Evolutionary conservation across 2,888 invertebrate genomes (phyloP).

Genomic region (Acronicta alni): DNA sequence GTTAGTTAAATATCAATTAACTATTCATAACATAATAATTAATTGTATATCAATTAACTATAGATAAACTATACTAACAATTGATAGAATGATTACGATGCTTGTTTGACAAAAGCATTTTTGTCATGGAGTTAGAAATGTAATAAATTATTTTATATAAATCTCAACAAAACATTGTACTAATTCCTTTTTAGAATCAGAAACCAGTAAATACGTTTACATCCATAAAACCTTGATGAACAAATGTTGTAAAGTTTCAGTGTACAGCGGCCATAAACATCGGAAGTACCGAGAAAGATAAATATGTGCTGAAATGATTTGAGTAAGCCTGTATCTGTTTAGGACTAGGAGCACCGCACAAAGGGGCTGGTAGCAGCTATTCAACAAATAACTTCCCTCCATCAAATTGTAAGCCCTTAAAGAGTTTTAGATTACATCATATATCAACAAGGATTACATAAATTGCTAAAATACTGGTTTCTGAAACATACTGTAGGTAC

Average conservation of each 20-base stretch:
- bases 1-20: too few relatives aligned
- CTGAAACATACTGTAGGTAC: too few relatives aligned
- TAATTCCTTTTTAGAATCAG: not conserved
- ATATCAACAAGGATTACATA: constrained; percentile 12
- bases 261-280: constrained; percentile 28
- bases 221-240: constrained; percentile 27
- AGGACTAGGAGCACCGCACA: constrained; percentile 43
- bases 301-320: constrained; percentile 57
- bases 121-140: not conserved
- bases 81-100: too few relatives aligned
- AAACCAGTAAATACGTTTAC: constrained; percentile 15
- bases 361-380: constrained; percentile 28
- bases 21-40: too few relatives aligned
- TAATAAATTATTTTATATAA: constrained; percentile 2
- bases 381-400: constrained; percentile 27
- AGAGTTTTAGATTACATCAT: constrained; percentile 13
- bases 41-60: too few relatives aligned
- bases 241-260: constrained; percentile 23
- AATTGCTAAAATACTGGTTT: not conserved
- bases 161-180: not conserved
- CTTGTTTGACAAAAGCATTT: too few relatives aligned
- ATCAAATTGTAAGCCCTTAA: constrained; percentile 32
- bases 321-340: constrained; percentile 54
- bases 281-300: constrained; percentile 47
- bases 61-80: too few relatives aligned